Evolutionary conservation across 2,888 invertebrate species (phyloP), one percentile per base, ranked within the genome.

Genomic region (Bellardia pandia): DNA sequence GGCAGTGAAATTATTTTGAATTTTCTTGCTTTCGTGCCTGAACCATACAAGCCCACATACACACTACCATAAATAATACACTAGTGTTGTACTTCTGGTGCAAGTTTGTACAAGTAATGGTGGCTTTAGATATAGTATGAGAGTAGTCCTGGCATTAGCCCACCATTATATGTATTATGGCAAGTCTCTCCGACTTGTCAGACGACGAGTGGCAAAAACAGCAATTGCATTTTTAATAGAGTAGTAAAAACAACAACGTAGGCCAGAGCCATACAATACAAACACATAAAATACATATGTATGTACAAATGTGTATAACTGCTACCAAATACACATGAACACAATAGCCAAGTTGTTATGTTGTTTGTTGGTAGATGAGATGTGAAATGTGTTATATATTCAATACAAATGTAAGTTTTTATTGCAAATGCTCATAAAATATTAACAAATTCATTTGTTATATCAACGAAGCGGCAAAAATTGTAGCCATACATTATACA

Each of bases 381-480:
- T 69, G 58, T 6, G 40, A 40, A 11, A 23, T 16, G 37, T 69
- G 79, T 45, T 64, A 62, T 68, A 83, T 30, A 71, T 72, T 84
- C 84, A 87, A 85, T 87, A 87, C 78, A 85, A 85, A 84, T 85
- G 81, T 82, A 81, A 82, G 78, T 71, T 89, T 86, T 92, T 92
- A 92, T 87, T 85, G 87, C 87, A 85, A 92, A 90, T 90, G 90
- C 91, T 92, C 90, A 92, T 92, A 91, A 92, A 92, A 92, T 92
- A 92, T 92, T 92, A 91, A 92, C 91, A 91, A 92, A 92, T 92
- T 92, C 92, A 92, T 92, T 92, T 91, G 91, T 91, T 91, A 91
- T 91, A 90, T 91, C 85, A 87, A 82, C 81, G 85, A 69, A 85
- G 30, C 74, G 78, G 80, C 75, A 81, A 78, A 77, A 81, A 85